Base-by-base conservation (phyloP, 1,140 invertebrate species). In the Sitodiplosis mosellana region DNA sequence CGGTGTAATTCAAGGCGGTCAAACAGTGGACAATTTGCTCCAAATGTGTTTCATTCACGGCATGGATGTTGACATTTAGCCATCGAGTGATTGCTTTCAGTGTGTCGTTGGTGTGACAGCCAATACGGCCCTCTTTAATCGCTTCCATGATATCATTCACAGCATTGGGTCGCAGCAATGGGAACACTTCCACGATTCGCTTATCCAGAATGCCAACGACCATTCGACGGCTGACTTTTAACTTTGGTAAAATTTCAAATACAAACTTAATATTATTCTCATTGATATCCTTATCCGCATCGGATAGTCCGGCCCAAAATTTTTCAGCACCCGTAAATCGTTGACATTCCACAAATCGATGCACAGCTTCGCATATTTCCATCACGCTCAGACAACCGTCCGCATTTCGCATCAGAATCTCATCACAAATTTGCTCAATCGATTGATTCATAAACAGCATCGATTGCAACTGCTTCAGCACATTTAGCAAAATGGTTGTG, bases 221-320 rank as follows among this genome's bases (percentile, higher is more conserved):
- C 49, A 76, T 68, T 50, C 68, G 70, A 54, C 71, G 73, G 55
- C 78, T 81, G 49, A 64, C 63, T 53, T 73, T 72, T 33, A 83
- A 69, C 15, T 69, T 63, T 43, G 69, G 69, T 27, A 83, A 54
- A 38, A 74, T 65, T 52, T 61, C 64, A 53, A 77, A 79, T 20
- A 81, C 58, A 22, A 68, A 52, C 3, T 72, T 58, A 45, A 83
- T 65, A 60, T 77, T 76, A 11, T 61, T 57, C 49, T 68, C 67
- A 57, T 72, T 64, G 15, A 83, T 77, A 14, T 78, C 69, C 17
- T 66, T 56, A 49, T 76, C 69, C 49, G 67, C 70, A 8, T 70
- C 69, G 33, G 71, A 61, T 46, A 84, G 71, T 22, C 78, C 78
- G 51, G 74, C 60, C 81, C 81, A 84, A n/a, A 83, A 55, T 56